Evolutionary conservation across 2,113 vertebrate species (phyloP).

Genomic region (Empidonax traillii): DNA sequence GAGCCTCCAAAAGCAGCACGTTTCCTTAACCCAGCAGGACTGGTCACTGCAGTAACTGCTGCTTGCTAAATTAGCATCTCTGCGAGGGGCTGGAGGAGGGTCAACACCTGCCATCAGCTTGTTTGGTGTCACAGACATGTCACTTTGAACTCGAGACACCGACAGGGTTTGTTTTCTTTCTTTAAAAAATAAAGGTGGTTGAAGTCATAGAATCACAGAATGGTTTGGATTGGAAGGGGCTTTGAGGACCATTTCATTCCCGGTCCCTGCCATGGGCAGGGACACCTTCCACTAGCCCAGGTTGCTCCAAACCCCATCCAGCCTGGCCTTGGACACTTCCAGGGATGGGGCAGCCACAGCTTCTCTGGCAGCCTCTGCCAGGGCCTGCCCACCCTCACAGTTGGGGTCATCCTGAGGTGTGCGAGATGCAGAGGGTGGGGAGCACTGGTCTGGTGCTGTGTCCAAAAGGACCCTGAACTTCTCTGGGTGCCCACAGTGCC

Average conservation of each 20-base stretch:
- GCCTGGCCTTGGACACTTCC: not conserved
- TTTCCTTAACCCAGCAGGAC: accelerated
- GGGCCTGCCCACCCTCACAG: not conserved
- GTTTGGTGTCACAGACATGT: accelerated
- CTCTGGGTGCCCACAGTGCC: not conserved
- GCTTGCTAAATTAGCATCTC: not conserved
- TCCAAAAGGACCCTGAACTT: not conserved
- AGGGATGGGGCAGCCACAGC: not conserved
- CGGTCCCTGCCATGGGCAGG: not conserved
- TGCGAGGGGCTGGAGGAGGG: not conserved
- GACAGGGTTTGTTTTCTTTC: not conserved
- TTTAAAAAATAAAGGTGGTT: not conserved
- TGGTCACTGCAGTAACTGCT: accelerated
- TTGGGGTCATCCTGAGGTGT: too few species aligned
- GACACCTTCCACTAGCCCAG: not conserved
- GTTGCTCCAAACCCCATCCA: not conserved
- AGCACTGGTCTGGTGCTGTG: not conserved
- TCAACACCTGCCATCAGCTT: not conserved
- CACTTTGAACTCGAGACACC: not conserved
- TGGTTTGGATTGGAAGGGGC: not conserved
- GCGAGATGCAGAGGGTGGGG: accelerated
- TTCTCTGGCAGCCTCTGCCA: not conserved
- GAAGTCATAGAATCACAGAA: not conserved
- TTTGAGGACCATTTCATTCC: not conserved
- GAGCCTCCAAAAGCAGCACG: accelerated